phyloP scores from a whole-genome alignment of 2,113 vertebrate genomes.

The Siniperca chuatsi region DNA sequence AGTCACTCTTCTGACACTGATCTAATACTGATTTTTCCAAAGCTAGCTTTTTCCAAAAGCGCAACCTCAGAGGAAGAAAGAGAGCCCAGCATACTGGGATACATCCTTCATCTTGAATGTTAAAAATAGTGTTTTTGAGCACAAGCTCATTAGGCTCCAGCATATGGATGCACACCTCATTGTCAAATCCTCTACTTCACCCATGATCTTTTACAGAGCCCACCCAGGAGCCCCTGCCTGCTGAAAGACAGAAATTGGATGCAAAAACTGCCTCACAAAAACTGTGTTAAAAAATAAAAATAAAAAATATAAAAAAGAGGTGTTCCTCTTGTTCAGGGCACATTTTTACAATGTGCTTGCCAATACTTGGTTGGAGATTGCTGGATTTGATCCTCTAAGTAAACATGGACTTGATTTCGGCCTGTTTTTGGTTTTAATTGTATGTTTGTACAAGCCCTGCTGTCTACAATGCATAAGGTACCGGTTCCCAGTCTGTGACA shows the following conservation, averaged over 20 bases:
- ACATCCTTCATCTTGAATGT: conserved; percentile 32
- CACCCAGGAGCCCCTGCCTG: conserved; percentile 57
- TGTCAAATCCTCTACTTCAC: conserved; percentile 39
- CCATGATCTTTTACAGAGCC: conserved; percentile 52
- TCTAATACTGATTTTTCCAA: conserved; percentile 41
- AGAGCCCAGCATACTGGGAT: conserved; percentile 2
- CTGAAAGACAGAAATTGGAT: conserved; percentile 65
- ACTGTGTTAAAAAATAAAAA: conserved; percentile 5
- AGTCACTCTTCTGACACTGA: conserved; percentile 41
- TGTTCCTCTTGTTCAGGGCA: conserved; percentile 53
- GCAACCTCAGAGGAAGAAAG: conserved; percentile 34
- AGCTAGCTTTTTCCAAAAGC: conserved; percentile 31
- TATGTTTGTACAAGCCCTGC: conserved; percentile 68
- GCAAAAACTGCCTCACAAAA: conserved; percentile 46
- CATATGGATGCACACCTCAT: conserved; percentile 49
- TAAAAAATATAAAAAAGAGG: conserved; percentile 16
- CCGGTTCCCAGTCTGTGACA: conserved; percentile 56
- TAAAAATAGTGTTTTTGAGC: conserved; percentile 31
- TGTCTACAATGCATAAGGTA: conserved; percentile 36
- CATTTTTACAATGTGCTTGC: conserved; percentile 53
- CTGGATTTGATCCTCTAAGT: conserved; percentile 69
- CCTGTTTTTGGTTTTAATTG: conserved; percentile 69
- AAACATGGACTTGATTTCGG: conserved; percentile 73
- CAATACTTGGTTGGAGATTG: conserved; percentile 59
- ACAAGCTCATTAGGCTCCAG: conserved; percentile 30